These are phyloP conservation scores for Gnatocerus cornutus DNA, from an alignment of 2,888 invertebrate species.

Conservation along the genomic window DNA sequence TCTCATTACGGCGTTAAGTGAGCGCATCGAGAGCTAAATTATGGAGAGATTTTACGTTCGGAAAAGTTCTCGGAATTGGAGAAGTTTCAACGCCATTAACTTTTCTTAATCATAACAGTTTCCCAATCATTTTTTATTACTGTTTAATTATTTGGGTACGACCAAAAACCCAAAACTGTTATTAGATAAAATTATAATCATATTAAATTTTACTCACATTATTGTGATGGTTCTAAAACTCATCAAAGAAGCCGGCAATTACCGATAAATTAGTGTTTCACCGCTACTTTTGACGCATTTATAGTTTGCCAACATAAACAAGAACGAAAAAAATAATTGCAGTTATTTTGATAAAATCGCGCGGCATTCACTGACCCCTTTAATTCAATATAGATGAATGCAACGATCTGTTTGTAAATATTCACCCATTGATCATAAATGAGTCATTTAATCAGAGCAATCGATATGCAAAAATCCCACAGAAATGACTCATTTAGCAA, in stretches of 20 bases:
- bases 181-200: slow-evolving; percentile 2
- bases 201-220: not conserved
- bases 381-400: not conserved
- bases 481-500: not conserved
- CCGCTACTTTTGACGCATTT: not conserved
- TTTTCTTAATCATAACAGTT: too few species aligned
- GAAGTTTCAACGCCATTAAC: not conserved
- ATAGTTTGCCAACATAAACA: not conserved
- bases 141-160: too few species aligned
- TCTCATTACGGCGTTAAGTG: slow-evolving; percentile 12
- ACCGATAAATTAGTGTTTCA: not conserved
- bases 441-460: slow-evolving; percentile 5
- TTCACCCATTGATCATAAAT: not conserved
- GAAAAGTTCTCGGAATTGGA: not conserved
- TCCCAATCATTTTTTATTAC: too few species aligned
- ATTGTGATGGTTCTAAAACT: not conserved
- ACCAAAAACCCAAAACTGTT: too few species aligned
- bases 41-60: slow-evolving; percentile 6
- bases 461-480: slow-evolving; percentile 3
- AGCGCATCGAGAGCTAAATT: slow-evolving; percentile 9
- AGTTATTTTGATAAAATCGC: too few species aligned
- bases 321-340: not conserved
- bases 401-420: slow-evolving; percentile 2
- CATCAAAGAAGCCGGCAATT: slow-evolving; percentile 3
- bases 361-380: not conserved